A percentile compares a stretch with the other conserved stretches of the same genome.
phyloP scores from a whole-genome alignment of 2,797 vertebrate genomes.

The Malurus leucopterus region DNA sequence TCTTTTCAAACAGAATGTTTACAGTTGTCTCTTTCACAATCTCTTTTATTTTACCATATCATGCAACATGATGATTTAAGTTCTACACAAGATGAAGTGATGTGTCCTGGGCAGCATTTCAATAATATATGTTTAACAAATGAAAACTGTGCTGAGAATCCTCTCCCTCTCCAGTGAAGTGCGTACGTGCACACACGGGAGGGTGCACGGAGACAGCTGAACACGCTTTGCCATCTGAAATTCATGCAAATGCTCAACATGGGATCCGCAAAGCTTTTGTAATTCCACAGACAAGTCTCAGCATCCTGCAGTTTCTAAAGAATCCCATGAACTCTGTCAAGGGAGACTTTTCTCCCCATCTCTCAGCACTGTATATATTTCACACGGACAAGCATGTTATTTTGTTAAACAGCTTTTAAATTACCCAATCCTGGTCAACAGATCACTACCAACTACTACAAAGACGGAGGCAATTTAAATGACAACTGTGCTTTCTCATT shows the following conservation, averaged over 20 bases:
- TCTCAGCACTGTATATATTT: neutral
- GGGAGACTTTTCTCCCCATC: neutral
- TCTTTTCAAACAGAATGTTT: conserved; percentile 56
- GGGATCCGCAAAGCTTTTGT: neutral
- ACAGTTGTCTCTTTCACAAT: conserved; percentile 47
- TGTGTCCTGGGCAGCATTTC: conserved; percentile 31
- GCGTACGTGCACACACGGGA: neutral
- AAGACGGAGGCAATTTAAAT: conserved; percentile 52
- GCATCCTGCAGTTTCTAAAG: conserved; percentile 39
- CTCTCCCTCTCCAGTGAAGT: neutral
- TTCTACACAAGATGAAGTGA: conserved; percentile 11
- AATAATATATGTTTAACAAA: conserved; percentile 38
- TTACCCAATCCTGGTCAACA: conserved; percentile 46
- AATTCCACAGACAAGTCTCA: conserved; percentile 22
- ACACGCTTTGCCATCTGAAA: neutral
- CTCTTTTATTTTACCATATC: conserved; percentile 52
- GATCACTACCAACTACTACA: conserved; percentile 25
- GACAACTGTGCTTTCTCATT: conserved; percentile 44
- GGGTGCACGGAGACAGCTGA: conserved; percentile 2
- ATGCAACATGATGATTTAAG: conserved; percentile 29
- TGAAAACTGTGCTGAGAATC: neutral
- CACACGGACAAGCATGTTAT: conserved; percentile 28
- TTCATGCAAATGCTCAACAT: conserved; percentile 30
- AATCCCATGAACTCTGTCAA: neutral
- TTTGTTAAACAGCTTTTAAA: conserved; percentile 58